phyloP scores from a whole-genome alignment of 2,113 vertebrate genomes.

The pig (Sus scrofa) region T2T-Sscrofa CM000812.6:229274501-229275000 shows the following conservation, averaged over 20 bases:
- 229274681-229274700: neutral
- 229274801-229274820: neutral
- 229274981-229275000: neutral
- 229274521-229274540: too few relatives aligned
- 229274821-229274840: constrained; percentile 37
- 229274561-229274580: too few relatives aligned
- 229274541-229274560: too few relatives aligned
- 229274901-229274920: constrained; percentile 55
- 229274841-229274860: neutral
- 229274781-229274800: neutral
- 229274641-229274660: neutral
- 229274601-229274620: neutral
- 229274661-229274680: neutral
- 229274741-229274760: neutral
- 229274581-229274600: too few relatives aligned
- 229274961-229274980: constrained; percentile 49
- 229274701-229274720: neutral
- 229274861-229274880: constrained; percentile 29
- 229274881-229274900: constrained; percentile 50
- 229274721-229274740: neutral
- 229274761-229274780: neutral
- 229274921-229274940: constrained; percentile 59
- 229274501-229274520: too few relatives aligned
- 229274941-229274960: neutral
- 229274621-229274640: neutral